These are phyloP conservation scores for Julus scanicus DNA, from an alignment of 2,888 invertebrate genomes.

Conservation along the genomic window DNA sequence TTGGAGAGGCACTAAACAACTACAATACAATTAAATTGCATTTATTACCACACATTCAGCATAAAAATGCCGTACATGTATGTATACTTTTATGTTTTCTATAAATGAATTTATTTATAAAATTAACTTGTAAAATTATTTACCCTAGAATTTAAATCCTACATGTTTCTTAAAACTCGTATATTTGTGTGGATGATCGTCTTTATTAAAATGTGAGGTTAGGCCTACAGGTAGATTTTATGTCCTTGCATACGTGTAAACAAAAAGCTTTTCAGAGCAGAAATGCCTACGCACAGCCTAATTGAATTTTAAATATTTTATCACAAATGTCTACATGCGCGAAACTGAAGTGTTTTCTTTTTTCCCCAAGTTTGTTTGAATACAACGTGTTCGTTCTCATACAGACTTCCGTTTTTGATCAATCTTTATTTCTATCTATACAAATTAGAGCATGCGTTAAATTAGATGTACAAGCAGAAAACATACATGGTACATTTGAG, in stretches of 20 bases:
- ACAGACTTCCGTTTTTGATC: slow-evolving; percentile 2
- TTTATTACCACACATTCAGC: no score
- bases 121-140: no score
- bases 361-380: not conserved
- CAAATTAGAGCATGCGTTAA: slow-evolving; percentile 44
- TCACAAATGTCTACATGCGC: not conserved
- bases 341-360: slow-evolving; percentile 17
- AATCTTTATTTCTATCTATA: slow-evolving; percentile 34
- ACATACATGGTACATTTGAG: slow-evolving; percentile 31
- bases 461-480: slow-evolving; percentile 47
- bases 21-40: no score
- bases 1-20: no score
- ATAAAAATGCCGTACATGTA: no score
- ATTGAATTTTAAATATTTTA: slow-evolving; percentile 47
- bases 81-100: no score
- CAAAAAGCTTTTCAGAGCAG: not conserved
- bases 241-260: not conserved
- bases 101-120: no score
- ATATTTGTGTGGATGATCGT: not conserved
- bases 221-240: not conserved
- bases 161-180: no score
- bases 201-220: not conserved
- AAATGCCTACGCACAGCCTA: not conserved
- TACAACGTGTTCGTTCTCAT: not conserved
- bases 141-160: no score